Base-by-base conservation (phyloP, 2,113 vertebrate genomes). In the Epinephelus cyanopodus region DNA sequence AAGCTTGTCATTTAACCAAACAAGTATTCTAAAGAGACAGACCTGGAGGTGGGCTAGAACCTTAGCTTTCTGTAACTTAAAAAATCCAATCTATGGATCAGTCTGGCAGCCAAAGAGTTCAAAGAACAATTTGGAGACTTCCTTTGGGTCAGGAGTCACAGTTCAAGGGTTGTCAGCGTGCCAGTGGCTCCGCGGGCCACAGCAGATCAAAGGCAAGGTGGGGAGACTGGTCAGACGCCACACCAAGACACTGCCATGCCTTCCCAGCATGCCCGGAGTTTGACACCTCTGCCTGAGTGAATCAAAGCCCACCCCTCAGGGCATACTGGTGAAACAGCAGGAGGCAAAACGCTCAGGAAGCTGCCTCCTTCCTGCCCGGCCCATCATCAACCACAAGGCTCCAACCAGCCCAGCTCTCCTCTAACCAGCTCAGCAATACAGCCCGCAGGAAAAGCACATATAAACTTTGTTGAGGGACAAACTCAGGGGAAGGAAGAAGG, bases 311-410 rank as follows among this genome's bases (percentile, higher is more conserved):
- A 78, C 21, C 81, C 92, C 89, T 72, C 50, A 13, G 90, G 92
- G 77, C 62, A 79, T 53, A 17, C 79, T 87, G 91, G 85, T 91
- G 89, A 93, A 91, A 90, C 87, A 66, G 86, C 79, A 27, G 90
- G 92, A 82, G 68, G 90, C 93, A 91, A 95, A 95, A 94, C 83
- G 79, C 93, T 85, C 90, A 94, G 95, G 95, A 96, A 95, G 91
- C 83, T 6, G 67, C 94, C 96, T 96, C 96, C 96, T 96, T 95
- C 96, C 95, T 86, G 29, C 73, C 90, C 68, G 2, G 73, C 75
- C 83, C 82, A 84, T 86, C 70, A 42, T 77, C 84, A 70, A 54
- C 66, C 45, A 3, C 77, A 70, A 66, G 68, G 74, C 84, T 87
- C 69, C 82, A 81, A 63, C 48, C 25, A 76, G 48, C 45, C 50